Base-by-base conservation (phyloP, 2,888 invertebrate genomes). In the Megastigmus dorsalis region DNA sequence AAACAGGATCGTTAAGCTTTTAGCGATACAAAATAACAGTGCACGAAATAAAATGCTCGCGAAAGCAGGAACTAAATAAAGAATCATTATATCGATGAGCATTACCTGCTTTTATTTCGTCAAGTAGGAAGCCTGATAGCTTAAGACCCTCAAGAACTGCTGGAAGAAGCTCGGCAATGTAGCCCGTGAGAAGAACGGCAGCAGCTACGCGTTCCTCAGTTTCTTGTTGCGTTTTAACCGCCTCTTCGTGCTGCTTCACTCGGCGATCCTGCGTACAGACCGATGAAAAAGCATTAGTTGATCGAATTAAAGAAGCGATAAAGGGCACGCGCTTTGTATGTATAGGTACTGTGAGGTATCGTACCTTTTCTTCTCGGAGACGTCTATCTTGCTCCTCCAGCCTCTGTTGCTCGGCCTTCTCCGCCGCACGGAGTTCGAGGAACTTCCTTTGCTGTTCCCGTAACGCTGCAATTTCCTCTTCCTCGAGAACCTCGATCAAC, bases 401-500 rank as follows among this genome's bases (percentile, higher is more conserved):
- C 76, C 96, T 91, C 81, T 93, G 92, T 67, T 94, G 90, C 88
- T 97, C 97, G 1, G 94, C 95, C 76, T 94, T 91, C 88, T 97
- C 97, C 15, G 94, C 93, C 81, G 94, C 94, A 66, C 96, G 91
- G 78, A 94, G 89, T 86, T 93, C 92, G 78, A 90, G 86, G 84
- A 93, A 94, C 84, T 92, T 89, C 85, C 93, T 90, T 87, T 95
- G 95, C 85, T 96, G 95, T 84, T 93, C 93, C 74, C 94, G 90
- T 79, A 97, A 89, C 28, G 94, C 92, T 3, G 93, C 93, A 79
- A 97, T 89, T 89, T 98, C 97, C 88, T 97, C 97, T 87, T 98
- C 97, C 87, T 97, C 96, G 80, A 97, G 92, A 41, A 96, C 95
- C 88, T 98, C 97, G 13, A 95, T 91, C 80, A 97, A 89, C 55